These are phyloP conservation scores for Macrochelys suwanniensis DNA, from an alignment of 2,797 vertebrate genomes.

Conservation along the genomic window DNA sequence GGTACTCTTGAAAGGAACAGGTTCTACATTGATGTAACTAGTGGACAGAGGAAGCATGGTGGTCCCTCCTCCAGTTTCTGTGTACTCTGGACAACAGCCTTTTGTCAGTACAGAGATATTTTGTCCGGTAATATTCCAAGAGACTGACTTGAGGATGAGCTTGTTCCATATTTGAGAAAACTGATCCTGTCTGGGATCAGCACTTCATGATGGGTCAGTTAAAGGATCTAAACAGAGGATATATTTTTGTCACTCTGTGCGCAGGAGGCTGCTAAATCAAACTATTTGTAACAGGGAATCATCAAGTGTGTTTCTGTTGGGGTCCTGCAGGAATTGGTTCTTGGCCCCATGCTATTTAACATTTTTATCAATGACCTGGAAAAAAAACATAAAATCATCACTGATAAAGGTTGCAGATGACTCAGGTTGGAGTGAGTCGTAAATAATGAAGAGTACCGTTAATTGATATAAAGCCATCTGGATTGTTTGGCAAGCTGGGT, in stretches of 20 bases:
- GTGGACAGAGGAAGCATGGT: conserved; percentile 96
- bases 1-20: conserved; percentile 93
- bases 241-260: conserved; percentile 99
- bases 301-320: neutral
- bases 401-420: neutral
- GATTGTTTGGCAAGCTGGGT: neutral
- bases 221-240: conserved; percentile 97
- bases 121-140: conserved; percentile 98
- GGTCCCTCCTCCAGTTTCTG: conserved; percentile 92
- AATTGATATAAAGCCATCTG: neutral
- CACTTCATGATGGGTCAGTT: conserved; percentile 99
- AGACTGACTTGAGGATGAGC: conserved; percentile 98
- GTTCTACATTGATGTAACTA: conserved; percentile 97
- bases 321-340: neutral
- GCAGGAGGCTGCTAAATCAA: conserved; percentile 95
- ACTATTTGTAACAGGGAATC: neutral
- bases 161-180: conserved; percentile 99
- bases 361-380: neutral
- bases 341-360: neutral
- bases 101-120: conserved; percentile 98
- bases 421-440: neutral
- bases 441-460: neutral
- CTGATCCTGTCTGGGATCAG: conserved; percentile 97
- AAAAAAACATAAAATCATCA: neutral
- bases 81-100: conserved; percentile 90